Conservation (phyloP, 92 coral and sea anemone genomes). For the Porites evermanni region DNA sequence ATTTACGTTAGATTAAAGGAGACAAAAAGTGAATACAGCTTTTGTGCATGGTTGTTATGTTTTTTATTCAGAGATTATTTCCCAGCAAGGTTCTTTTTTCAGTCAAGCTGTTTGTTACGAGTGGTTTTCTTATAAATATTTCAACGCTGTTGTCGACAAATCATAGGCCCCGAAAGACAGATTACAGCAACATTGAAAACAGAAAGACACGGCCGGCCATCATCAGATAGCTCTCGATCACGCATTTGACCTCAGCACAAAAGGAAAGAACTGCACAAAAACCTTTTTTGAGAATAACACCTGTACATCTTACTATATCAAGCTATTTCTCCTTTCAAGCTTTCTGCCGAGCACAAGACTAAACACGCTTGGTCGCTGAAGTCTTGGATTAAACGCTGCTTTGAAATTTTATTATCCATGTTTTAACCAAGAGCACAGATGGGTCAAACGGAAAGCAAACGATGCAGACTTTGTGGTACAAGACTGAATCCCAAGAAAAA, state of each 20-base stretch:
- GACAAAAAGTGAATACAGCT: neutral
- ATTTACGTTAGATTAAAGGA: neutral
- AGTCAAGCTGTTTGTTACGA: neutral
- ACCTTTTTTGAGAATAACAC: neutral
- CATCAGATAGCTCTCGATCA: neutral
- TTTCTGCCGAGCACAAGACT: too few relatives aligned
- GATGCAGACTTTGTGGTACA: slow-evolving; percentile 82
- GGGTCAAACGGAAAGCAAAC: slow-evolving; percentile 79
- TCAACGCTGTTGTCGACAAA: slow-evolving; percentile 4
- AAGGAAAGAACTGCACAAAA: neutral
- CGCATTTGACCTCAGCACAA: neutral
- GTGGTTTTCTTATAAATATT: slow-evolving; percentile 15
- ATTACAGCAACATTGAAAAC: neutral
- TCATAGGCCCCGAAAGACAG: slow-evolving; percentile 12
- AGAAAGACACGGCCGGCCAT: neutral
- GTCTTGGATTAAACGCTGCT: neutral
- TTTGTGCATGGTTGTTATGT: neutral
- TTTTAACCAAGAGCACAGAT: slow-evolving; percentile 23
- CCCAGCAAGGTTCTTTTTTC: neutral
- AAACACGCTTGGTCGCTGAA: neutral
- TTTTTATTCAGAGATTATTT: neutral
- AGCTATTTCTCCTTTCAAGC: neutral
- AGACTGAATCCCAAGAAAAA: slow-evolving; percentile 84
- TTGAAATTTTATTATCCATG: neutral
- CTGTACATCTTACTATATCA: neutral